phyloP scores from a whole-genome alignment of 2,797 vertebrate species.

The Schizopygopsis malacanthus region DNA sequence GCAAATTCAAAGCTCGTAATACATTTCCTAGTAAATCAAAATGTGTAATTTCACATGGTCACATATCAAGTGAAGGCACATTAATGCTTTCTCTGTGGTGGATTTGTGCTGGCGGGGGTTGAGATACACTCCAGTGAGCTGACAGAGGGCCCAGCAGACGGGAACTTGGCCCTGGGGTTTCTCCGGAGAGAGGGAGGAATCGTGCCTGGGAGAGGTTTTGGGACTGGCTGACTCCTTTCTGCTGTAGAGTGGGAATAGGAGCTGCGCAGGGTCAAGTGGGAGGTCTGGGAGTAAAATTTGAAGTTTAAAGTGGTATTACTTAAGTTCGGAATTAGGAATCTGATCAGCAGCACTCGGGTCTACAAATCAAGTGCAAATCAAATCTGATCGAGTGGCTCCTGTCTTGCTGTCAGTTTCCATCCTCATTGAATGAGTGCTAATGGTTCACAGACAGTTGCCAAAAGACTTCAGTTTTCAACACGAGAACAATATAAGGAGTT shows the following conservation, averaged over 20 bases:
- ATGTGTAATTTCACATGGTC: constrained; percentile 53
- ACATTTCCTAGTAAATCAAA: constrained; percentile 42
- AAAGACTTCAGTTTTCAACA: constrained; percentile 35
- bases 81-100: constrained; percentile 64
- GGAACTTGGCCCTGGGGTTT: constrained; percentile 70
- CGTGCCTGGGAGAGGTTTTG: constrained; percentile 55
- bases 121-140: constrained; percentile 61
- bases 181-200: constrained; percentile 69
- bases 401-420: constrained; percentile 33
- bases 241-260: constrained; percentile 67
- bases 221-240: constrained; percentile 67
- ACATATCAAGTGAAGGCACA: constrained; percentile 59
- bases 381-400: constrained; percentile 42
- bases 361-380: constrained; percentile 34
- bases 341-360: constrained; percentile 23
- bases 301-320: constrained; percentile 42
- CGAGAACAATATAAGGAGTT: constrained; percentile 43
- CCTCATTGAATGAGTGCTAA: constrained; percentile 39
- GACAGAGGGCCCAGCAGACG: constrained; percentile 69
- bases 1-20: constrained; percentile 48
- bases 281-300: constrained; percentile 72
- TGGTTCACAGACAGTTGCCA: constrained; percentile 31
- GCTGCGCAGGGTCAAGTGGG: constrained; percentile 66
- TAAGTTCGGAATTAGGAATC: constrained; percentile 61
- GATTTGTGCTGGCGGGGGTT: constrained; percentile 63